Percentiles rank a stretch among this genome's conserved stretches.
Evolutionary conservation across 2,797 vertebrate species (phyloP).

Genomic region (Epinephelus awoara): DNA sequence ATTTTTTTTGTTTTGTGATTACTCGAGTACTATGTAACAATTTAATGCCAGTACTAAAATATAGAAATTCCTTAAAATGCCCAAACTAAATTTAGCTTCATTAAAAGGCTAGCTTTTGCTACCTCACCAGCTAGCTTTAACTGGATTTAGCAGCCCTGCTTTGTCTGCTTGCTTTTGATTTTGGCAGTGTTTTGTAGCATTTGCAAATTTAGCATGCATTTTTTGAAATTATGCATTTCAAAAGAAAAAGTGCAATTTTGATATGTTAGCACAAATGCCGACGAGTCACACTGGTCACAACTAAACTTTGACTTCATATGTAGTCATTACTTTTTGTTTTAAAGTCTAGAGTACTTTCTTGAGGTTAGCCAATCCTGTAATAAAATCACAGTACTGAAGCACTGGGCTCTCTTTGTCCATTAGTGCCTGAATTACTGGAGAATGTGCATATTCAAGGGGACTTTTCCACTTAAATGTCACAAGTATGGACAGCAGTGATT

Average conservation of each 20-base stretch:
- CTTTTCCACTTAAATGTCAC: background rate
- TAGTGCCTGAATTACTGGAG: slow-evolving; percentile 10
- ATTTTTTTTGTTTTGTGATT: too few species aligned
- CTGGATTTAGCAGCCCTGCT: background rate
- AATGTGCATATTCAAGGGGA: background rate
- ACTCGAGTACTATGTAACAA: too few species aligned
- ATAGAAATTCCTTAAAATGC: background rate
- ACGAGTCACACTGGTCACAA: background rate
- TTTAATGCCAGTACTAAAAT: too few species aligned
- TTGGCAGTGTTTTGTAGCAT: background rate
- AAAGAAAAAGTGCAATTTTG: background rate
- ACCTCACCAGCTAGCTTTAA: background rate
- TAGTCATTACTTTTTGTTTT: background rate
- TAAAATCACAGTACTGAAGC: slow-evolving; percentile 24
- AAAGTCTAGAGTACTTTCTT: background rate
- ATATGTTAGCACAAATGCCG: background rate
- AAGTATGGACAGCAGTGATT: background rate
- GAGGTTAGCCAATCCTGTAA: background rate
- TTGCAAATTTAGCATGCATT: background rate
- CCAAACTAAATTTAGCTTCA: too few species aligned
- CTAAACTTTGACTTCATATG: background rate
- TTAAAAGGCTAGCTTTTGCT: too few species aligned
- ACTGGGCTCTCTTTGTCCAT: slow-evolving; percentile 25
- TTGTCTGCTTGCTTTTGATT: background rate
- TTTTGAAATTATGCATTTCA: background rate